These are phyloP conservation scores for Gopherus flavomarginatus DNA, from an alignment of 2,113 vertebrate genomes.

Conservation along the genomic window DNA sequence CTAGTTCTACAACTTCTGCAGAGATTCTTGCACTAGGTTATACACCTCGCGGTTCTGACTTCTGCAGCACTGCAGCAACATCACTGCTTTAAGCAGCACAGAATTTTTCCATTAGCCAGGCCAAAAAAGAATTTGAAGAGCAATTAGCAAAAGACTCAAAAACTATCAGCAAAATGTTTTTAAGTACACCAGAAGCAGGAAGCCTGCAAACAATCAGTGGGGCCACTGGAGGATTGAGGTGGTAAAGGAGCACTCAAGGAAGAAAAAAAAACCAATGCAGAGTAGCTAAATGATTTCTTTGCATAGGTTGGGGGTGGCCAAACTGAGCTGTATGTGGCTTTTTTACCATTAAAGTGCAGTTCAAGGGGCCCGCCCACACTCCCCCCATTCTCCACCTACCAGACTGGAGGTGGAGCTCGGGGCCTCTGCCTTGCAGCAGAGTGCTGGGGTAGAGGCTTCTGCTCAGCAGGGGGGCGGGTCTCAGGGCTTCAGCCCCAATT, in stretches of 20 bases:
- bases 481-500: too few relatives aligned
- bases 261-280: neutral
- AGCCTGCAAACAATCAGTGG: neutral
- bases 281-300: neutral
- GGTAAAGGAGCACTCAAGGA: neutral
- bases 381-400: too few relatives aligned
- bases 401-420: too few relatives aligned
- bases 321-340: too few relatives aligned
- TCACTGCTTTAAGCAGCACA: neutral
- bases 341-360: too few relatives aligned
- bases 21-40: neutral
- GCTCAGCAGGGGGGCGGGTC: too few relatives aligned
- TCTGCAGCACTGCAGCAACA: neutral
- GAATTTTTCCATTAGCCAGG: neutral
- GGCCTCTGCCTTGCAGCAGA: too few relatives aligned
- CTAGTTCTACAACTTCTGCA: neutral
- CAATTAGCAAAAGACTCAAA: neutral
- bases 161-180: neutral
- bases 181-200: neutral
- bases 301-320: too few relatives aligned
- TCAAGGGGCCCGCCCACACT: too few relatives aligned
- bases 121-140: neutral
- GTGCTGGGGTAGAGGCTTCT: too few relatives aligned
- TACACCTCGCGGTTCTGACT: neutral
- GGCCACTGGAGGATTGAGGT: neutral